Evolutionary conservation across 2,888 invertebrate genomes (phyloP).

Genomic region (Rotaria magnacalcarata): DNA sequence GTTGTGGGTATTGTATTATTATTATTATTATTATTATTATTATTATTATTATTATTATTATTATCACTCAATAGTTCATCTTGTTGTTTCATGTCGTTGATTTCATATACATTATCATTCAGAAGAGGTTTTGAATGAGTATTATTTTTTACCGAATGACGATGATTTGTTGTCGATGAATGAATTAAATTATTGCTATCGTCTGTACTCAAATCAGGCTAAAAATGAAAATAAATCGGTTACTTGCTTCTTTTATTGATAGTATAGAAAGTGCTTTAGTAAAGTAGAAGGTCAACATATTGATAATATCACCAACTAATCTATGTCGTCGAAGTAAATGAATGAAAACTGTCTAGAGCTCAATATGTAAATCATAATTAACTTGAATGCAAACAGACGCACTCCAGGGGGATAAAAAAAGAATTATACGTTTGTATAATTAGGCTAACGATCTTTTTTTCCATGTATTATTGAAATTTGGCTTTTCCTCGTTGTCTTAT

Average conservation of each 20-base stretch:
- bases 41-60: not conserved
- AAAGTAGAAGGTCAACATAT: not conserved
- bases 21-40: not conserved
- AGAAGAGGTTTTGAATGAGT: not conserved
- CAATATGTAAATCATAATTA: not conserved
- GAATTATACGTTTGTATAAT: not conserved
- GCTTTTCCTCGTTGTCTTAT: no score
- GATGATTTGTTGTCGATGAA: not conserved
- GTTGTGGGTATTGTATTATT: not conserved
- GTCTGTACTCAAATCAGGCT: not conserved
- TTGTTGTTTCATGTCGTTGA: not conserved
- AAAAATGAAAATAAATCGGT: not conserved
- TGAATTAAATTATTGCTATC: not conserved
- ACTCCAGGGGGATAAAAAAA: not conserved
- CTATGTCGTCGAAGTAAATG: not conserved
- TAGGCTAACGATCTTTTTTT: not conserved
- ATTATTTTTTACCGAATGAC: not conserved
- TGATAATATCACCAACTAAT: constrained; percentile 1
- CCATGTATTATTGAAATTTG: not conserved
- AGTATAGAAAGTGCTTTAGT: not conserved
- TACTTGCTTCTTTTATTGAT: not conserved
- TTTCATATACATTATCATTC: not conserved
- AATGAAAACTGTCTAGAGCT: not conserved
- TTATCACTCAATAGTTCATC: not conserved
- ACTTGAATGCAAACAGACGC: not conserved